These are phyloP conservation scores for Actinernus sp. DNA, from an alignment of 92 coral and sea anemone genomes.

Conservation along the genomic window DNA sequence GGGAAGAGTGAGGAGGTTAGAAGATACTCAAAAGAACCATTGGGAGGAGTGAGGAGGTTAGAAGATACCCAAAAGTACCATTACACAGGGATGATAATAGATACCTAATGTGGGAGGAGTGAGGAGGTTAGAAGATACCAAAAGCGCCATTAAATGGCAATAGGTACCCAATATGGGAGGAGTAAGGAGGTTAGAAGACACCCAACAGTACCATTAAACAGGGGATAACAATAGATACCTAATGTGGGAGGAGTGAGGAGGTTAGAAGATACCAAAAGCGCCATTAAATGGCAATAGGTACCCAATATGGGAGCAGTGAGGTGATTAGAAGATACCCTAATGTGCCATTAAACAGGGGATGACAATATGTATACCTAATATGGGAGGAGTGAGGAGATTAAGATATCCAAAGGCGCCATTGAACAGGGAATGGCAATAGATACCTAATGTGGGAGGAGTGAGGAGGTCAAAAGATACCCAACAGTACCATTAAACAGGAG, in stretches of 20 bases:
- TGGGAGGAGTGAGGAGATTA: too few relatives aligned
- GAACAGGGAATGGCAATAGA: slow-evolving; percentile 2
- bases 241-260: not conserved
- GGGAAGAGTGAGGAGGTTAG: not conserved
- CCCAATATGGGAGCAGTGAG: too few relatives aligned
- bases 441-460: not conserved
- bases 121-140: not conserved
- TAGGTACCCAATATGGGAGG: too few relatives aligned
- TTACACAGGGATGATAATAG: slow-evolving; percentile 1
- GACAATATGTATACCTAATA: too few relatives aligned
- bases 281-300: too few relatives aligned
- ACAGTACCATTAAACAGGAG: too few relatives aligned
- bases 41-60: too few relatives aligned
- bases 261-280: not conserved
- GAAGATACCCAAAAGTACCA: too few relatives aligned
- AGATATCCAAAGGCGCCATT: slow-evolving; percentile 56
- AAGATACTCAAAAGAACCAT: too few relatives aligned
- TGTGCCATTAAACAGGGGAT: slow-evolving; percentile 29
- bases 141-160: too few relatives aligned
- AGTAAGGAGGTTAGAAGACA: too few relatives aligned
- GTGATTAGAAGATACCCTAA: too few relatives aligned
- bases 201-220: slow-evolving; percentile 47
- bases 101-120: not conserved
- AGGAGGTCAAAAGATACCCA: not conserved
- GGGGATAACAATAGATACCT: slow-evolving; percentile 4